Evolutionary conservation across 2,888 invertebrate genomes (phyloP).

Genomic region (Philaethria dido): DNA sequence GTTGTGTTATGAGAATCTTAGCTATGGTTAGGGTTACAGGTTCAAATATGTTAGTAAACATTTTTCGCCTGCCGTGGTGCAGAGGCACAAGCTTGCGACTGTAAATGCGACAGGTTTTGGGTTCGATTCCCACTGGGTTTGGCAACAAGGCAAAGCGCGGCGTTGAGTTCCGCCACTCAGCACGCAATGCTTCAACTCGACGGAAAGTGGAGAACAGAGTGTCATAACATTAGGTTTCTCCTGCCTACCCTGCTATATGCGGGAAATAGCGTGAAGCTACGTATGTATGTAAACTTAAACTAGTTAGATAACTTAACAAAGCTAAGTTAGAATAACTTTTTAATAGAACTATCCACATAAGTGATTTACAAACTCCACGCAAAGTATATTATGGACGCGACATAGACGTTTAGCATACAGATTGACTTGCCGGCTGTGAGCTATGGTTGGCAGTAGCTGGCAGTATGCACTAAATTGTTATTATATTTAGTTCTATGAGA

Average conservation of each 20-base stretch:
- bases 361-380: conserved; percentile 13
- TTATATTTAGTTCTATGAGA: neutral
- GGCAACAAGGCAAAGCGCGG: too few relatives aligned
- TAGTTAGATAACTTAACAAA: neutral
- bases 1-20: neutral
- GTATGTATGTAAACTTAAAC: too few relatives aligned
- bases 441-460: neutral
- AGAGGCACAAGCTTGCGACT: too few relatives aligned
- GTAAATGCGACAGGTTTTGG: too few relatives aligned
- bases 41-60: neutral
- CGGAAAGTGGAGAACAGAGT: too few relatives aligned
- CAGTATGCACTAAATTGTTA: conserved; percentile 10
- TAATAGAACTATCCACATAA: conserved; percentile 3
- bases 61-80: too few relatives aligned
- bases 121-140: too few relatives aligned
- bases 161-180: too few relatives aligned
- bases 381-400: neutral
- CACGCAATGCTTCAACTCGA: too few relatives aligned
- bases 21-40: neutral
- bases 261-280: too few relatives aligned
- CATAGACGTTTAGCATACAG: conserved; percentile 12
- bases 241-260: too few relatives aligned
- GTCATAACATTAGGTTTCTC: too few relatives aligned
- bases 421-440: conserved; percentile 15
- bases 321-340: neutral